phyloP scores from a whole-genome alignment of 2,797 vertebrate genomes.

The Macropodus opercularis region DNA sequence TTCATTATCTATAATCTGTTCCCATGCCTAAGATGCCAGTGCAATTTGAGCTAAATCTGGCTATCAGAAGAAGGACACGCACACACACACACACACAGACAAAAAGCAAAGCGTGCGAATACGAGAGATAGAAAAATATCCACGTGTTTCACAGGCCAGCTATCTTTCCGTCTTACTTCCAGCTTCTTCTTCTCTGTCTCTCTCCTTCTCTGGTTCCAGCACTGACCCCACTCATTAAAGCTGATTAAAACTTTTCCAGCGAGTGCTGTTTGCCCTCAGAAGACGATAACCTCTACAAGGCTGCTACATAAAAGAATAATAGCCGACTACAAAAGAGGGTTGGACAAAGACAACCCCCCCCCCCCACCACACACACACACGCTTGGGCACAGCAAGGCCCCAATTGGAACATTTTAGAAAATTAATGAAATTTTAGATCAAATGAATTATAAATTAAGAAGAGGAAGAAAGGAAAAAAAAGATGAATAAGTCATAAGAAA shows the following conservation, averaged over 20 bases:
- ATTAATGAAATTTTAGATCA: constrained; percentile 90
- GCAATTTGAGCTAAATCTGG: constrained; percentile 63
- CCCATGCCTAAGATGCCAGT: constrained; percentile 54
- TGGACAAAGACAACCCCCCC: constrained; percentile 78
- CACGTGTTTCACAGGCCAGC: constrained; percentile 54
- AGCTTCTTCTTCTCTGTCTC: constrained; percentile 27
- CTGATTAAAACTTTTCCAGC: constrained; percentile 83
- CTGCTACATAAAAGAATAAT: constrained; percentile 85
- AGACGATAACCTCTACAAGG: constrained; percentile 85
- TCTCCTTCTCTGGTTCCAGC: constrained; percentile 68
- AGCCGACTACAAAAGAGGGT: constrained; percentile 81
- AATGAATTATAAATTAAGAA: constrained; percentile 88
- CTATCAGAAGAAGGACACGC: constrained; percentile 44
- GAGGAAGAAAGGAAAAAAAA: constrained; percentile 62
- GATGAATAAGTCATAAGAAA: constrained; percentile 86
- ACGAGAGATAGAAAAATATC: constrained; percentile 56
- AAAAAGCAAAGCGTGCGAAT: constrained; percentile 49
- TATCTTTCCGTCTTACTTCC: constrained; percentile 42
- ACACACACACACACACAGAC: constrained; percentile 27
- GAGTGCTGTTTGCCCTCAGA: constrained; percentile 80
- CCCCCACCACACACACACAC: too few species aligned
- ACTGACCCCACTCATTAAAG: constrained; percentile 85
- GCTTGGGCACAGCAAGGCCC: constrained; percentile 75
- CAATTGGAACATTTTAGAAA: constrained; percentile 88
- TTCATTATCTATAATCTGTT: constrained; percentile 67